phyloP scores from a whole-genome alignment of 2,113 vertebrate genomes.

The Psephotus haematonotus region DNA sequence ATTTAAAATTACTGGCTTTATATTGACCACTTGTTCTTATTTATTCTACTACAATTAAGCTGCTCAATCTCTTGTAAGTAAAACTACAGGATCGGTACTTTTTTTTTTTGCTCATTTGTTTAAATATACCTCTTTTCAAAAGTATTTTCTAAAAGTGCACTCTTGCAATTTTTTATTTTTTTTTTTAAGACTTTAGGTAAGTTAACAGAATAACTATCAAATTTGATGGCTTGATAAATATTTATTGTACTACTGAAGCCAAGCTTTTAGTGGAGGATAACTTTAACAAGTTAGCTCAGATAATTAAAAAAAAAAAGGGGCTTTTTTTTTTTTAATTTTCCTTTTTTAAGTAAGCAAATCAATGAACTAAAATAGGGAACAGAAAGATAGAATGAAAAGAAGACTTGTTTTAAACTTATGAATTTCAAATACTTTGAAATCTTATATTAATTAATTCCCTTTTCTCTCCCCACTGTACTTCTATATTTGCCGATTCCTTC shows the following conservation, averaged over 20 bases:
- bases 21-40: not conserved
- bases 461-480: not conserved
- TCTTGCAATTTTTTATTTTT: not conserved
- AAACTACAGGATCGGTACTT: not conserved
- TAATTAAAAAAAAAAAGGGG: not conserved
- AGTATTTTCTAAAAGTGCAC: not conserved
- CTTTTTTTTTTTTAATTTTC: fast-evolving
- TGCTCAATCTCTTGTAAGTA: not conserved
- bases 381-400: not conserved
- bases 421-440: not conserved
- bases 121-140: not conserved
- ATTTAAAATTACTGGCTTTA: not conserved
- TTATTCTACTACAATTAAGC: not conserved
- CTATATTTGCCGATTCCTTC: not conserved
- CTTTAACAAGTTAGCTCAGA: not conserved
- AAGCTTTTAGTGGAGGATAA: not conserved
- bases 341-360: not conserved
- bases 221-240: not conserved
- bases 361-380: not conserved
- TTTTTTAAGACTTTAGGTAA: not conserved
- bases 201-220: not conserved
- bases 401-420: not conserved
- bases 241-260: not conserved
- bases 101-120: not conserved
- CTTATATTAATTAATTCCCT: not conserved